phyloP scores from a whole-genome alignment of 2,797 vertebrate genomes.

The Hyperoplus lanceolatus region DNA sequence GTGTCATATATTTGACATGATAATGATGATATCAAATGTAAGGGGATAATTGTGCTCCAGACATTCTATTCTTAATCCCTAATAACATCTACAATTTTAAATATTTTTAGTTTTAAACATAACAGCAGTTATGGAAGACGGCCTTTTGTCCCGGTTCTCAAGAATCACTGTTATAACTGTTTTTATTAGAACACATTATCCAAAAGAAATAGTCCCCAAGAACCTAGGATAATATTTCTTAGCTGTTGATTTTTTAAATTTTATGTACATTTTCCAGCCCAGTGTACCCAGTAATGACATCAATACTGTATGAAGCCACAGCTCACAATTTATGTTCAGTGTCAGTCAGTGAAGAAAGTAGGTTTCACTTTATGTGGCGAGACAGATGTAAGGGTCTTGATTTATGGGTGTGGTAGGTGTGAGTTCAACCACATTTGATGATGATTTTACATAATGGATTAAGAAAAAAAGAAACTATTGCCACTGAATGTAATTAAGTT shows the following conservation, averaged over 20 bases:
- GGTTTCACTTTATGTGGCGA: constrained; percentile 25
- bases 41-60: no score
- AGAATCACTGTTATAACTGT: not conserved
- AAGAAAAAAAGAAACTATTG: not conserved
- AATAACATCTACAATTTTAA: no score
- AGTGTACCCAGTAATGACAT: constrained; percentile 4
- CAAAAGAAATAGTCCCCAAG: not conserved
- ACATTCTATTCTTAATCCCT: no score
- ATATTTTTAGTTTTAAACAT: no score
- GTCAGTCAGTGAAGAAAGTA: constrained; percentile 13
- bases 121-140: no score
- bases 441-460: no score
- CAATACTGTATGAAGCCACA: constrained; percentile 8
- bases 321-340: constrained; percentile 3
- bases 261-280: not conserved
- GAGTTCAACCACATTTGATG: no score
- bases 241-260: not conserved
- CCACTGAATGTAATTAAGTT: not conserved
- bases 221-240: not conserved
- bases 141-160: no score
- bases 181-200: not conserved
- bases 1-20: no score
- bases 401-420: not conserved
- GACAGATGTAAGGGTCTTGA: constrained; percentile 10
- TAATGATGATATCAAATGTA: no score